Evolutionary conservation across 2,113 vertebrate species (phyloP).

Genomic region (Scytalopus superciliaris): DNA sequence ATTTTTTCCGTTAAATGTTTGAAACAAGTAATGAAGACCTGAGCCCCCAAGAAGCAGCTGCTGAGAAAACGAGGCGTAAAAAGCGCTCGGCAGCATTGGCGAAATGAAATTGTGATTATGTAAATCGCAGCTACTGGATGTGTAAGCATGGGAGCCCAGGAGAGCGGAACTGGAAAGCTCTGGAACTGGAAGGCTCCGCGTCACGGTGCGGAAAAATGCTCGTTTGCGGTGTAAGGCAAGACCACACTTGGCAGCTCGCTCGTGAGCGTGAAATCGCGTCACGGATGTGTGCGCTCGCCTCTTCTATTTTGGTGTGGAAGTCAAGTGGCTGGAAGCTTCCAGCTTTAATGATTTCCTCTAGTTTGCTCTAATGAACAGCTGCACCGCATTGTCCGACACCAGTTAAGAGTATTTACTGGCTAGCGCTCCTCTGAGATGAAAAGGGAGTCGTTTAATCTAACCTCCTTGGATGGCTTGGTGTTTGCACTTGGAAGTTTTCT

Average conservation of each 20-base stretch:
- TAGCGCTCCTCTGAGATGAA: constrained; percentile 65
- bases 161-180: constrained; percentile 32
- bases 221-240: background rate
- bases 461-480: constrained; percentile 38
- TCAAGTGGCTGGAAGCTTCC: constrained; percentile 61
- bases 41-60: constrained; percentile 51
- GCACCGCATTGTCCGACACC: constrained; percentile 57
- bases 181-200: constrained; percentile 38
- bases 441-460: constrained; percentile 74
- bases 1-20: constrained; percentile 58
- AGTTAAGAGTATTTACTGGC: constrained; percentile 70
- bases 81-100: constrained; percentile 27
- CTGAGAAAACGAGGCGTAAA: constrained; percentile 48
- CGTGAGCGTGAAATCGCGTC: background rate
- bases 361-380: constrained; percentile 73
- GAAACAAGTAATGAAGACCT: constrained; percentile 61
- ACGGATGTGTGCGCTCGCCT: background rate
- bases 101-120: constrained; percentile 68
- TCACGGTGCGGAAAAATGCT: background rate
- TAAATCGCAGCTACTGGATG: constrained; percentile 70
- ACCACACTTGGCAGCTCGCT: background rate
- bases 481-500: constrained; percentile 44
- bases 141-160: constrained; percentile 28
- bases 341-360: constrained; percentile 71
- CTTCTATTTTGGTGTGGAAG: constrained; percentile 60